Percentiles rank a stretch among this genome's conserved stretches.
Conservation (phyloP, 2,888 invertebrate genomes). For the Eristalinus aeneus region DNA sequence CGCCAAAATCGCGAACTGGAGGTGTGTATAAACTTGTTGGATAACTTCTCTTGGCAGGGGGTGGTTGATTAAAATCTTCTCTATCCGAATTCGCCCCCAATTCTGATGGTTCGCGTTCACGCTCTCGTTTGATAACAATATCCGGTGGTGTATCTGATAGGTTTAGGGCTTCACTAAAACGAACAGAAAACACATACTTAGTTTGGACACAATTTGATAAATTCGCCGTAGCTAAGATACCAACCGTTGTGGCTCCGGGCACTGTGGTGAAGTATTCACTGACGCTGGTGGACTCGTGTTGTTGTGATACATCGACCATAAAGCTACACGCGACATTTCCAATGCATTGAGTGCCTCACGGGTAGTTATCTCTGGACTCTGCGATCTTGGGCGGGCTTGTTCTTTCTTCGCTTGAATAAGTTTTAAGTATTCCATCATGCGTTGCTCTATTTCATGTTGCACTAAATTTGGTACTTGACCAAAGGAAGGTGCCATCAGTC, state of each 20-base stretch:
- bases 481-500: conserved; percentile 79
- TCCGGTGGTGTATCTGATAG: conserved; percentile 85
- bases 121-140: conserved; percentile 82
- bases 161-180: conserved; percentile 89
- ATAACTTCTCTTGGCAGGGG: conserved; percentile 82
- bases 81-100: conserved; percentile 70
- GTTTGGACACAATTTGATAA: conserved; percentile 25
- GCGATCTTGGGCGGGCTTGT: conserved; percentile 77
- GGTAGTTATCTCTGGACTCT: conserved; percentile 81
- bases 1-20: conserved; percentile 51
- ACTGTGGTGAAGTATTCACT: conserved; percentile 80
- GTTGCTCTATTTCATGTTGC: conserved; percentile 88
- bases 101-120: conserved; percentile 79
- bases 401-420: conserved; percentile 83
- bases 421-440: conserved; percentile 91
- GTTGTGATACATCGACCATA: conserved; percentile 92
- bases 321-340: conserved; percentile 89
- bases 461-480: conserved; percentile 84
- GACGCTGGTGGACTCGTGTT: conserved; percentile 82
- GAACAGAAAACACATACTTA: conserved; percentile 47
- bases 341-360: conserved; percentile 84
- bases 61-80: conserved; percentile 82
- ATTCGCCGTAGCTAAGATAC: conserved; percentile 68
- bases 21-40: conserved; percentile 76
- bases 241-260: conserved; percentile 81